A percentile compares a stretch with the other conserved stretches of the same genome.
These are phyloP conservation scores for Phyllostomus discolor DNA, from an alignment of 2,113 vertebrate species.

Conservation along the genomic window DNA sequence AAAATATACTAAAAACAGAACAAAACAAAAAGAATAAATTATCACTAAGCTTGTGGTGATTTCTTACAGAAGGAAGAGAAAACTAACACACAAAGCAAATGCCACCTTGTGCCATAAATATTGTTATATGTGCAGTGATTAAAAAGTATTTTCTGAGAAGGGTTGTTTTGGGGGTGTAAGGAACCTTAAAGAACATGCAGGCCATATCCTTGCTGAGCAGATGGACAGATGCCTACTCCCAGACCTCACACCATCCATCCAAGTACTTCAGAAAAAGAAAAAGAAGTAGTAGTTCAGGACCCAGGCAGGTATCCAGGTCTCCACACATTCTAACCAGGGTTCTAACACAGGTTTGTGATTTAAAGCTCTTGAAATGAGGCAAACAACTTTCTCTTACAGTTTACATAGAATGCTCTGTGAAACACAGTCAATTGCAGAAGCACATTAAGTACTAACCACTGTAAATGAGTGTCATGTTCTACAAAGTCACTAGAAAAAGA, in stretches of 20 bases:
- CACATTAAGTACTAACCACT: not conserved
- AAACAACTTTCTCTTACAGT: not conserved
- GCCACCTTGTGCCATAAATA: not conserved
- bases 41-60: no score
- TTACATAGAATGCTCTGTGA: not conserved
- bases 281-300: not conserved
- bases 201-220: not conserved
- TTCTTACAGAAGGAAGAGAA: not conserved
- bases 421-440: not conserved
- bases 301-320: not conserved
- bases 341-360: not conserved
- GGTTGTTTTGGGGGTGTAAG: not conserved
- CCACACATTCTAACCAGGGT: not conserved
- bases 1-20: no score
- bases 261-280: no score
- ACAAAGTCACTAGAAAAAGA: not conserved
- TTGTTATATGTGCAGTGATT: not conserved
- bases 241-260: not conserved
- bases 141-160: constrained; percentile 1
- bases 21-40: no score
- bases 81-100: not conserved
- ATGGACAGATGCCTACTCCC: not conserved
- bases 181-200: not conserved
- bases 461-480: not conserved
- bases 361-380: not conserved